Conservation (phyloP, 2,888 invertebrate genomes). For the Argyresthia albistria region DNA sequence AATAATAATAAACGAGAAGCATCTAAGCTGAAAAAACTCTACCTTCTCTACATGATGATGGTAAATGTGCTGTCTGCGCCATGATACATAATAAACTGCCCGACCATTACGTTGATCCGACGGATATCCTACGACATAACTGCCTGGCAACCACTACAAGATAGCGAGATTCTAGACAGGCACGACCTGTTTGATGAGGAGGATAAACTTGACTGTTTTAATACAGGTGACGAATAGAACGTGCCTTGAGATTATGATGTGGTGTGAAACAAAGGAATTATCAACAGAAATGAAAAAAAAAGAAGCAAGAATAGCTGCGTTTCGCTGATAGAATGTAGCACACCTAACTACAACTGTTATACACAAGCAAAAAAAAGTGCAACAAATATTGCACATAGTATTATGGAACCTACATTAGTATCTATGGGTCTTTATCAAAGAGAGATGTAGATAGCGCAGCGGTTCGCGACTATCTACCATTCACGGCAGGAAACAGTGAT, state of each 20-base stretch:
- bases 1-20: no score
- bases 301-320: no score
- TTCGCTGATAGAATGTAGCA: no score
- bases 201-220: no score
- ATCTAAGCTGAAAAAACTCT: background rate
- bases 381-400: background rate
- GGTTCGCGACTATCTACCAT: slow-evolving; percentile 21
- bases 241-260: no score
- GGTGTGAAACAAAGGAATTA: no score
- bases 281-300: no score
- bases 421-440: background rate
- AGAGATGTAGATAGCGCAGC: background rate
- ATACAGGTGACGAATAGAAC: no score
- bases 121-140: slow-evolving; percentile 19
- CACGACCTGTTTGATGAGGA: no score
- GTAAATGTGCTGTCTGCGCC: slow-evolving; percentile 5
- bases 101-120: background rate
- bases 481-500: slow-evolving; percentile 53
- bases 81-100: slow-evolving; percentile 18
- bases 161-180: no score
- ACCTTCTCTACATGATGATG: slow-evolving; percentile 3
- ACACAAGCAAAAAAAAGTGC: no score
- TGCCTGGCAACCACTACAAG: background rate
- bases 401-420: background rate
- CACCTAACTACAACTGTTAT: no score